phyloP scores from a whole-genome alignment of 1,140 invertebrate genomes.

The Psilanteris sp. region DNA sequence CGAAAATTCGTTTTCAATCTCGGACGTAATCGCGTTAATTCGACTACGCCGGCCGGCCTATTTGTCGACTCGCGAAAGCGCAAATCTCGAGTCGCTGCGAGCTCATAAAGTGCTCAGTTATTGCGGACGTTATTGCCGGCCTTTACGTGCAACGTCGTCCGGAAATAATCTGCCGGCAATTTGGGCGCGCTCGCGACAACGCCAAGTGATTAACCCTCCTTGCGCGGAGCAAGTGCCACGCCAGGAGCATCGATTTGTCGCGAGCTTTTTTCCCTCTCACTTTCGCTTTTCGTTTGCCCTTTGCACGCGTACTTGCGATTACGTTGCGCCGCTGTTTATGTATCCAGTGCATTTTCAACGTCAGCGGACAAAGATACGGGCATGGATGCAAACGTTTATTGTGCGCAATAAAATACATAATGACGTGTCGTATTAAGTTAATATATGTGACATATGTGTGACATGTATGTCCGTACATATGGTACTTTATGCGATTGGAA shows the following conservation, averaged over 20 bases:
- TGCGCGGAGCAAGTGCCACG: conserved; percentile 32
- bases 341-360: too few species aligned
- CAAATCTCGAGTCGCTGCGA: conserved; percentile 41
- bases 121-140: conserved; percentile 44
- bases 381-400: too few species aligned
- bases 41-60: conserved; percentile 35
- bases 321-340: not conserved
- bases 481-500: too few species aligned
- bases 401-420: too few species aligned
- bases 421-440: too few species aligned
- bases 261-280: conserved; percentile 6
- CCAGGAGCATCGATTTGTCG: conserved; percentile 28
- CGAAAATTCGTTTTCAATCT: conserved; percentile 55
- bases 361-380: too few species aligned
- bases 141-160: conserved; percentile 38
- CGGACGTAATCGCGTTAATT: conserved; percentile 53
- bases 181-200: conserved; percentile 37
- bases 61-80: conserved; percentile 40
- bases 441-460: too few species aligned
- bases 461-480: too few species aligned
- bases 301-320: too few species aligned
- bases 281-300: conserved; percentile 9
- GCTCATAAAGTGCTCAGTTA: conserved; percentile 44
- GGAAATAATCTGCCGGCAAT: conserved; percentile 56
- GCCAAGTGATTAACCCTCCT: conserved; percentile 41